phyloP scores from a whole-genome alignment of 1,140 invertebrate genomes.

The Papilio aristodemus region DNA sequence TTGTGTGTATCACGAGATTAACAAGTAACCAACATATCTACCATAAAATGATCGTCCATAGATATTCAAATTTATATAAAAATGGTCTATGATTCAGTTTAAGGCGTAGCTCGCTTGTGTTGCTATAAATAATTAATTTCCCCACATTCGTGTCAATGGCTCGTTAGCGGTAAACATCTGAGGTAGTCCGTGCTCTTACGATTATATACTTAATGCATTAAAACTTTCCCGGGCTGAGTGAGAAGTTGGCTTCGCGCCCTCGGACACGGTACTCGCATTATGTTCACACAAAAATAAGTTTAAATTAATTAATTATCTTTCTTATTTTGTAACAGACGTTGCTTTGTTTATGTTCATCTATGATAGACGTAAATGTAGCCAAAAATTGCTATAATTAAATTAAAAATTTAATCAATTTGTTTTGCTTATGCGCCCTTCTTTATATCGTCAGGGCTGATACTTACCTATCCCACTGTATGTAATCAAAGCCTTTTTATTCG shows the following conservation, averaged over 20 bases:
- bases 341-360: too few relatives aligned
- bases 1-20: too few relatives aligned
- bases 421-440: too few relatives aligned
- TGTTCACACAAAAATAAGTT: slow-evolving; percentile 50
- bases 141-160: slow-evolving; percentile 47
- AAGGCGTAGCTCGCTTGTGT: neutral
- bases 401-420: too few relatives aligned
- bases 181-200: slow-evolving; percentile 38
- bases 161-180: slow-evolving; percentile 48
- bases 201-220: slow-evolving; percentile 52
- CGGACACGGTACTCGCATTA: slow-evolving; percentile 60
- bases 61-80: too few relatives aligned
- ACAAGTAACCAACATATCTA: too few relatives aligned
- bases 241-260: slow-evolving; percentile 42
- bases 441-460: too few relatives aligned
- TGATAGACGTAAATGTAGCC: too few relatives aligned
- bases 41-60: too few relatives aligned
- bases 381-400: too few relatives aligned
- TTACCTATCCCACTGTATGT: too few relatives aligned
- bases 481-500: neutral
- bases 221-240: slow-evolving; percentile 57
- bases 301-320: slow-evolving; percentile 43
- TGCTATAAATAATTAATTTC: slow-evolving; percentile 37
- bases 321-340: neutral
- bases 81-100: neutral